Evolutionary conservation across 1,140 invertebrate species (phyloP), one percentile per base, ranked within the genome.

Genomic region (Drosophila sp.): DNA sequence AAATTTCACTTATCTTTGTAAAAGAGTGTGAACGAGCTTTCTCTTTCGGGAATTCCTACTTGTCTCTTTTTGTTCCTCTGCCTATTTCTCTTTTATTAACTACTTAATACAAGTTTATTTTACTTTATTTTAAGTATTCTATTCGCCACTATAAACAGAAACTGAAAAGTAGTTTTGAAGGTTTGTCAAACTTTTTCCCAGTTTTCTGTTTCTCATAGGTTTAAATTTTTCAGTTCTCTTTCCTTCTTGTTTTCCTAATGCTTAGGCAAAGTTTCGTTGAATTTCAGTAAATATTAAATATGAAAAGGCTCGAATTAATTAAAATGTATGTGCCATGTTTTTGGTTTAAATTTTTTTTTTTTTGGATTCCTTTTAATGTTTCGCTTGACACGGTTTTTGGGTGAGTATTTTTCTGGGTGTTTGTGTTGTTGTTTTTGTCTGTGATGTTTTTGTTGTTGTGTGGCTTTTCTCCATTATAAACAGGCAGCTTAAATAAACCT

Each of bases 231-330:
- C 23, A 7, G 17, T 8, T 50, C 27, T 4, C 7, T 47, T n/a
- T 2, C 7, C 7, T 27, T 25, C 44, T 17, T 50, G 44, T 50
- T 50, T 27, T 4, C 44, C 17, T 50, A 10, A 27, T 30, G 72
- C 25, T n/a, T 25, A 33, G 60, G 7, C 54, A 66, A 66, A 70
- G 66, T 74, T 86, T 65, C 70, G 81, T 74, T 76, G 75, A 70
- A 75, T 68, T 69, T 71, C 68, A 76, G 79, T 87, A 79, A 82
- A 87, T 86, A 80, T 79, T 66, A 89, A 83, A 86, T 83, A 83
- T 56, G 71, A 72, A 76, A 76, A 80, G 65, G 55, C 67, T 78
- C 73, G 50, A 87, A 84, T 89, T 89, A 89, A 87, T 87, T 87
- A 87, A 87, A 87, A 89, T 87, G 72, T 83, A 87, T 87, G 83